Evolutionary conservation across 2,797 vertebrate genomes (phyloP), one percentile per base, ranked within the genome.

Genomic region (Neoniphon sammara): DNA sequence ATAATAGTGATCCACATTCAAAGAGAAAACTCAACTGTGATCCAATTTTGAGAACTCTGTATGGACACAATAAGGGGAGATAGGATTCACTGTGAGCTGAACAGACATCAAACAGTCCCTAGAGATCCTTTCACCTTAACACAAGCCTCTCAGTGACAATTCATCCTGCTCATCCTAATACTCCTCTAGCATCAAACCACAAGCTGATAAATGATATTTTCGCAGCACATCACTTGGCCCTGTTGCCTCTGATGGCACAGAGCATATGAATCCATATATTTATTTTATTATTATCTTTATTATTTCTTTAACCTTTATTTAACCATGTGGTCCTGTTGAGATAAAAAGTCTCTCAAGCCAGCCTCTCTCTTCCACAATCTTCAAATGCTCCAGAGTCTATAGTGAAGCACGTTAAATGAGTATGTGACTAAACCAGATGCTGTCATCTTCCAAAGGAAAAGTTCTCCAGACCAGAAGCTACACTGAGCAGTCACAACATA

Each of bases 21-120:
- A 56, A 86, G 81, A 83, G 78, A 80, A 80, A 83, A 77, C 76
- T 81, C 78, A 80, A 85, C 78, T 74, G 81, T 87, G 77, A 87
- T 89, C 70, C 79, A 81, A 88, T 86, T 85, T 81, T 78, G 42
- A 80, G 75, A 83, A 68, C 78, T 80, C 70, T 50, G 77, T 75
- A 65, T 81, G 57, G 69, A 73, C 75, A 87, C 77, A 89, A 78
- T 85, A 79, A 75, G 63, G 74, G 46, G 74, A 80, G 80, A 84
- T 81, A 77, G 59, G 80, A 87, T 86, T 85, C 75, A 78, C 30
- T 49, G 71, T 46, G 60, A 86, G 73, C 56, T 72, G 75, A 82
- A 66, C 66, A 81, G 75, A 86, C 82, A 89, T 85, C 82, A 86
- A 88, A 83, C 82, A 77, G 75, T 52, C 79, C 70, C 80, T 39